phyloP scores from a whole-genome alignment of 2,113 vertebrate genomes.

The Brachyistius frenatus region DNA sequence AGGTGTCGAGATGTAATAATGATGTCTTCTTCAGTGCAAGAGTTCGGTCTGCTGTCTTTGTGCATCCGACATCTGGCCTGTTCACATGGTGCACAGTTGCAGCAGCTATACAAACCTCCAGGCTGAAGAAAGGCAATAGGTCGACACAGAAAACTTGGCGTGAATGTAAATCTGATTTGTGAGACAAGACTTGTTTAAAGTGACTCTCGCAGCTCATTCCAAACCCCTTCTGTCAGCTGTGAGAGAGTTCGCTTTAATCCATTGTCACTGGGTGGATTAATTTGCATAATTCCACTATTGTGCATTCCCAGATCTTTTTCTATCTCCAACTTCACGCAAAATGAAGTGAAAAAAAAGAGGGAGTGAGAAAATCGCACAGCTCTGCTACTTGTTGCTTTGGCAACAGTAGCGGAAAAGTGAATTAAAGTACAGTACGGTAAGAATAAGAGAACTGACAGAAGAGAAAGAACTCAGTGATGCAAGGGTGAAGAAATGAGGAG shows the following conservation, averaged over 20 bases:
- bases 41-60: slow-evolving; percentile 16
- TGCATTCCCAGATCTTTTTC: slow-evolving; percentile 66
- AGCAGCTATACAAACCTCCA: slow-evolving; percentile 44
- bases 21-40: slow-evolving; percentile 12
- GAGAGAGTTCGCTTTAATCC: slow-evolving; percentile 73
- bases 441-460: slow-evolving; percentile 29
- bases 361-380: slow-evolving; percentile 10
- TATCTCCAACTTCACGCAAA: slow-evolving; percentile 55
- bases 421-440: slow-evolving; percentile 31
- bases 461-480: slow-evolving; percentile 38
- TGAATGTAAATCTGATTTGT: slow-evolving; percentile 67
- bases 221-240: slow-evolving; percentile 70
- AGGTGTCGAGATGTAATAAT: slow-evolving; percentile 11
- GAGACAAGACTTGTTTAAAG: slow-evolving; percentile 75
- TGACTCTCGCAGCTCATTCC: slow-evolving; percentile 56
- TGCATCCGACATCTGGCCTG: slow-evolving; percentile 26
- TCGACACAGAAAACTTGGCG: slow-evolving; percentile 45
- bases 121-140: slow-evolving; percentile 47
- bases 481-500: slow-evolving; percentile 50
- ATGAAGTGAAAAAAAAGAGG: background rate
- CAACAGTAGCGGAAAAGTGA: slow-evolving; percentile 52
- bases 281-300: slow-evolving; percentile 83
- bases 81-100: slow-evolving; percentile 24
- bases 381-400: slow-evolving; percentile 78
- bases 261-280: slow-evolving; percentile 78